phyloP scores from a whole-genome alignment of 2,113 vertebrate genomes.

The Leptobrachium ailaonicum region DNA sequence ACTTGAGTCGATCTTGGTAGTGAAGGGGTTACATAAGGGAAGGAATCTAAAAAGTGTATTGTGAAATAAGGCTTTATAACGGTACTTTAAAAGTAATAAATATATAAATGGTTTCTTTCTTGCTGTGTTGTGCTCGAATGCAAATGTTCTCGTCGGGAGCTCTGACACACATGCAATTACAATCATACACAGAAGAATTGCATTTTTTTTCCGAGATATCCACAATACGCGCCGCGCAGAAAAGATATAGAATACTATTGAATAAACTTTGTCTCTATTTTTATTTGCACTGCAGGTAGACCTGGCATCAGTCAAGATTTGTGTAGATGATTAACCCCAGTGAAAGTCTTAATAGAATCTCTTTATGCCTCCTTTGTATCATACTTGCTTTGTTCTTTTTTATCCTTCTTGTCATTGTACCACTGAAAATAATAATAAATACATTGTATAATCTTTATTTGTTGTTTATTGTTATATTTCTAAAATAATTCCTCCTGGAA shows the following conservation, averaged over 20 bases:
- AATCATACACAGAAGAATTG: constrained; percentile 5
- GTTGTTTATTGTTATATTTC: no score
- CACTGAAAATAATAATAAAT: no score
- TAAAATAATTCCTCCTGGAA: no score
- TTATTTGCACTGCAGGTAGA: constrained; percentile 6
- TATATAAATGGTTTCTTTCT: constrained; percentile 4
- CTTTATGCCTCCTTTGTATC: no score
- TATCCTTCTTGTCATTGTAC: no score
- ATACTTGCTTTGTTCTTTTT: no score
- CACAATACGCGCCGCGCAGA: background rate
- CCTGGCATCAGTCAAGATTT: background rate
- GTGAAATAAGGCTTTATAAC: background rate
- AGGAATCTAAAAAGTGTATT: background rate
- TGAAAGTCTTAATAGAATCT: background rate
- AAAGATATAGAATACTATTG: background rate
- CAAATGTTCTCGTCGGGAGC: constrained; percentile 16
- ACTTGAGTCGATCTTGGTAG: no score
- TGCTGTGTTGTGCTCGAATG: constrained; percentile 21
- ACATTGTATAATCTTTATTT: no score
- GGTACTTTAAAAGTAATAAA: background rate
- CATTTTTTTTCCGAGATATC: background rate
- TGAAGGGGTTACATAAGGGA: no score
- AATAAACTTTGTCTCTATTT: constrained; percentile 3
- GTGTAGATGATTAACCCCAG: background rate
- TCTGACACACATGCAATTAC: constrained; percentile 26